phyloP scores from a whole-genome alignment of 2,888 invertebrate genomes.

The Macaria notata region DNA sequence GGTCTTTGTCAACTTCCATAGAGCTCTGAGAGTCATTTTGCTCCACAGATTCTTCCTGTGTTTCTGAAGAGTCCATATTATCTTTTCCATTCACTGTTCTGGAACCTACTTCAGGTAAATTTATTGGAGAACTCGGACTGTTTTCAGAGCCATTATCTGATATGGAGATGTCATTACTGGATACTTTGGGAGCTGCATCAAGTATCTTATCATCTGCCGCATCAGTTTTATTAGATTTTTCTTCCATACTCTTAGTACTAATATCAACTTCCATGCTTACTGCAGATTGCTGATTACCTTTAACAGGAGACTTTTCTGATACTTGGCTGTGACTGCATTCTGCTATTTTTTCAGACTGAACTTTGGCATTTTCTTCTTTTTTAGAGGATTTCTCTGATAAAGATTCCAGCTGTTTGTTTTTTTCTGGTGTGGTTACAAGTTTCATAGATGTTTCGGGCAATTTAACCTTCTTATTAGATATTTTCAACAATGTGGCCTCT shows the following conservation, averaged over 20 bases:
- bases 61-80: neutral
- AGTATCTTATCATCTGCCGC: constrained; percentile 5
- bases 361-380: neutral
- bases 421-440: neutral
- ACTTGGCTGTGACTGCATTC: neutral
- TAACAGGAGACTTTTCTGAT: neutral
- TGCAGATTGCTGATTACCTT: neutral
- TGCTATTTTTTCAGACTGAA: too few relatives aligned
- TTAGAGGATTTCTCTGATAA: neutral
- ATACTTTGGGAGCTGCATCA: constrained; percentile 10
- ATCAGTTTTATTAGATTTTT: constrained; percentile 3
- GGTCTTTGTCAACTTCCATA: constrained; percentile 63
- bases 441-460: constrained; percentile 2
- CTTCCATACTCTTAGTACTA: neutral
- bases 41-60: constrained; percentile 33
- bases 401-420: neutral
- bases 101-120: neutral
- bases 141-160: constrained; percentile 1
- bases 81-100: constrained; percentile 2
- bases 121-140: constrained; percentile 4
- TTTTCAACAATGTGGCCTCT: constrained; percentile 1
- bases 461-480: constrained; percentile 1
- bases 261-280: neutral
- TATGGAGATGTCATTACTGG: constrained; percentile 12
- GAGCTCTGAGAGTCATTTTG: constrained; percentile 56